These are phyloP conservation scores for Odontothrips loti DNA, from an alignment of 2,888 invertebrate genomes.

Conservation along the genomic window DNA sequence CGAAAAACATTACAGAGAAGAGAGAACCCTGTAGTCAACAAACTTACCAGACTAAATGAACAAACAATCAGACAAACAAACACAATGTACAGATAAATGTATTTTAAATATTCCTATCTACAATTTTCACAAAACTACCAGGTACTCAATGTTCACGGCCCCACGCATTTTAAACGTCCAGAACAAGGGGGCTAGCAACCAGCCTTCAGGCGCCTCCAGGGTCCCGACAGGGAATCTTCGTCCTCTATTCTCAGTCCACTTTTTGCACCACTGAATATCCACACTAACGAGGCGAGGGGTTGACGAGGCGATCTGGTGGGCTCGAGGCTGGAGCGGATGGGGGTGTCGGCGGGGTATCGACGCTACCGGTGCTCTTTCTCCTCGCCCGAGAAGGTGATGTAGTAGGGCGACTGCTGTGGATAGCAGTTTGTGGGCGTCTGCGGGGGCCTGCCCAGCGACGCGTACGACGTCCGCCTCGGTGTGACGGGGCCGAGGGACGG, in stretches of 20 bases:
- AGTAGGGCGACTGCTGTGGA: slow-evolving; percentile 44
- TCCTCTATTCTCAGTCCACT: neutral
- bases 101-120: no score
- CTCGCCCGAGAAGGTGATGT: slow-evolving; percentile 45
- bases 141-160: no score
- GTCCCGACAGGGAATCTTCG: neutral
- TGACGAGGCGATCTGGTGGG: neutral
- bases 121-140: no score
- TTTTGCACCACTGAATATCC: neutral
- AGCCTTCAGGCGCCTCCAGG: neutral
- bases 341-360: neutral
- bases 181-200: neutral
- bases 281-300: neutral
- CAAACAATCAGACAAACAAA: neutral
- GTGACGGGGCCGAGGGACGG: neutral
- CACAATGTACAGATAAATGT: no score
- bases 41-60: neutral
- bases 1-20: neutral
- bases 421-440: slow-evolving; percentile 45
- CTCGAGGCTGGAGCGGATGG: neutral
- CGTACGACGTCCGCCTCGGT: slow-evolving; percentile 47
- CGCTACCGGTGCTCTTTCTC: slow-evolving; percentile 44
- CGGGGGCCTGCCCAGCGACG: slow-evolving; percentile 59
- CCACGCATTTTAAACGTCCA: neutral
- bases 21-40: neutral